Evolutionary conservation across 1,140 invertebrate species (phyloP).

Genomic region (Aphelenchoides avenae): DNA sequence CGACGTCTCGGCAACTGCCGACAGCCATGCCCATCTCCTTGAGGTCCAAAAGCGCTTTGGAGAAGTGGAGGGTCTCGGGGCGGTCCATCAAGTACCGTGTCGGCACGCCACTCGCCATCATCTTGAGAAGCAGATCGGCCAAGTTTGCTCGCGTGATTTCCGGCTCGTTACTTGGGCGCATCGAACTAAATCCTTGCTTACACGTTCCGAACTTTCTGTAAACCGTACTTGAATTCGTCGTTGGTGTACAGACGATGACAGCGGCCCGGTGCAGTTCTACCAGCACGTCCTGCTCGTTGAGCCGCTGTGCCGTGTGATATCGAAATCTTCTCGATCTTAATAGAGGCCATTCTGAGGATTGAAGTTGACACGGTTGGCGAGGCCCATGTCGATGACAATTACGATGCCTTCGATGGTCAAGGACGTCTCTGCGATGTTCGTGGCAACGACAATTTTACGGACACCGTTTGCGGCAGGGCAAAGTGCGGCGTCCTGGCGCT

Average conservation of each 20-base stretch:
- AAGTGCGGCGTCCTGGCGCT: too few relatives aligned
- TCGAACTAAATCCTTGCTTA: too few relatives aligned
- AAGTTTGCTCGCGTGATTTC: too few relatives aligned
- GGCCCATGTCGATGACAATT: slow-evolving; percentile 86
- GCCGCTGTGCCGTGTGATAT: slow-evolving; percentile 62
- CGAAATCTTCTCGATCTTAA: slow-evolving; percentile 78
- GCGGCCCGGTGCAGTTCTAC: slow-evolving; percentile 76
- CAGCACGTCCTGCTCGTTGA: slow-evolving; percentile 85
- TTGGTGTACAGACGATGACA: slow-evolving; percentile 70
- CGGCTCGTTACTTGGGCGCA: too few relatives aligned
- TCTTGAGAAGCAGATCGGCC: too few relatives aligned
- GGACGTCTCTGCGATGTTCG: slow-evolving; percentile 94
- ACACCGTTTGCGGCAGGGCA: slow-evolving; percentile 68
- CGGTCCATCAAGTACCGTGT: too few relatives aligned
- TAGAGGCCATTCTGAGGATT: slow-evolving; percentile 78
- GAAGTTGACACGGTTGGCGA: slow-evolving; percentile 88
- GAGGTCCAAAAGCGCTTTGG: too few relatives aligned
- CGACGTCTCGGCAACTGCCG: too few relatives aligned
- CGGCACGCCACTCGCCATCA: too few relatives aligned
- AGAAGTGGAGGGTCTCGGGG: too few relatives aligned
- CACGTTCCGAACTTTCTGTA: too few relatives aligned
- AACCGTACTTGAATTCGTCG: slow-evolving; percentile 69
- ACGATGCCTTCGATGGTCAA: slow-evolving; percentile 82
- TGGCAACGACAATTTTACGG: slow-evolving; percentile 88
- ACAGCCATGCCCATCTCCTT: too few relatives aligned